Base-by-base conservation (phyloP, 92 coral and sea anemone species). In the Galaxea fascicularis region DNA sequence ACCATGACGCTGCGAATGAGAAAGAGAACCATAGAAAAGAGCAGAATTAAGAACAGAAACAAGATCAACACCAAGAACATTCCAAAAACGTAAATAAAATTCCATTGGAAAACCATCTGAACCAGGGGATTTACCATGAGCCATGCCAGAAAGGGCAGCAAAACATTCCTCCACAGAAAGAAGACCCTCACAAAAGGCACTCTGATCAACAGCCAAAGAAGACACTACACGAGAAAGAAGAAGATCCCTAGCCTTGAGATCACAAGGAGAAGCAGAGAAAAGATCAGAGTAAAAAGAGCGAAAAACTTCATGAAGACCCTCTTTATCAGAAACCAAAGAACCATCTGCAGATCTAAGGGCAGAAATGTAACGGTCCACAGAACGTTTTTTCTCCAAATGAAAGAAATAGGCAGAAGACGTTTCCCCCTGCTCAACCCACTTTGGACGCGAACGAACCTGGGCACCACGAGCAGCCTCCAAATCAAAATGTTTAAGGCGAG, bases 401-500 rank as follows among this genome's bases (percentile, higher is more conserved):
- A 63, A 69, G 29, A 85, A 85, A 22, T 31, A 77, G 20, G 78
- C 31, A 4, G 89, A 66, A 0, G 84, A 85, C 0, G 84, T 49
- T 39, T 85, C 84, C 0, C 82, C 82, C 6, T 76, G 70, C 41
- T 76, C 82, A 3, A 59, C 70, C 35, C 89, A 79, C 65, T 58
- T 58, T 27, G 45, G 65, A 1, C 83, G 73, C 22, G 83, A 77
- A n/a, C 82, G 82, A 10, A 76, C 69, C 58, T 18, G 75, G 5
- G 15, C 73, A 12, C 72, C 78, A 59, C 13, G 58, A 59, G 49
- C 74, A 4, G 12, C 28, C 1, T 0, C 68, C 14, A 26, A 51
- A 53, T 68, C 82, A 17, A 35, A 49, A 24, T 30, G 39, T 3
- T 26, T 62, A 15, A 67, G 64, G 0, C 26, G 51, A 0, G 59